A percentile compares a stretch with the other conserved stretches of the same genome.
Conservation (phyloP, 2,888 invertebrate genomes). For the Cosmorhoe ocellata region DNA sequence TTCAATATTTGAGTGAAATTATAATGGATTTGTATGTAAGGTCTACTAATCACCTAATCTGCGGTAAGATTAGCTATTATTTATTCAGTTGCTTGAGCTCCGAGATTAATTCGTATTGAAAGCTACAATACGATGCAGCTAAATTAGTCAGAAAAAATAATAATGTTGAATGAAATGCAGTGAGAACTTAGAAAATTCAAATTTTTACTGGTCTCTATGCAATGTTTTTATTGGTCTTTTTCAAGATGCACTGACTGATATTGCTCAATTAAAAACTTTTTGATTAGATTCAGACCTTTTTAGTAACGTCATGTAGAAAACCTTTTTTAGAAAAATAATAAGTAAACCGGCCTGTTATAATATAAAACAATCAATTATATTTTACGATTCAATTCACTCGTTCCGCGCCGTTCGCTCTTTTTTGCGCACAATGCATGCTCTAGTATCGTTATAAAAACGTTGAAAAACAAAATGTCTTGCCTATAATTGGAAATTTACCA, state of each 20-base stretch:
- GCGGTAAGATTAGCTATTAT: conserved; percentile 3
- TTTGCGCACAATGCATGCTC: conserved; percentile 43
- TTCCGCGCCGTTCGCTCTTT: conserved; percentile 55
- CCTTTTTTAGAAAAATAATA: too few species aligned
- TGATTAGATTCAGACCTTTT: too few species aligned
- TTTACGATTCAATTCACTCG: conserved; percentile 33
- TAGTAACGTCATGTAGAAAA: background rate
- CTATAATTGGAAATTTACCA: conserved; percentile 59
- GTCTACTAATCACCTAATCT: conserved; percentile 25
- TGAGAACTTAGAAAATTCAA: background rate
- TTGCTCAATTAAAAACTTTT: background rate
- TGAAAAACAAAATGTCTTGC: conserved; percentile 34
- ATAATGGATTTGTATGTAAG: conserved; percentile 46
- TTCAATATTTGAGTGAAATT: conserved; percentile 70
- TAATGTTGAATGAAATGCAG: background rate
- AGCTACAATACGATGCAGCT: conserved; percentile 30
- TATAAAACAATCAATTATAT: conserved; percentile 19
- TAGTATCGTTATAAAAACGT: conserved; percentile 55
- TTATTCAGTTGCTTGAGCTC: conserved; percentile 46
- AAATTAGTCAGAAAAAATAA: conserved; percentile 5
- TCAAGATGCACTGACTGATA: too few species aligned
- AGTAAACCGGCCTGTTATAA: too few species aligned
- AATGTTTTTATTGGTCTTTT: too few species aligned
- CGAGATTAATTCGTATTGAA: conserved; percentile 62
- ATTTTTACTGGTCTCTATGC: too few species aligned